A percentile compares a stretch with the other conserved stretches of the same genome.
Evolutionary conservation across 2,113 vertebrate genomes (phyloP).

Genomic region (Macaca nemestrina): DNA sequence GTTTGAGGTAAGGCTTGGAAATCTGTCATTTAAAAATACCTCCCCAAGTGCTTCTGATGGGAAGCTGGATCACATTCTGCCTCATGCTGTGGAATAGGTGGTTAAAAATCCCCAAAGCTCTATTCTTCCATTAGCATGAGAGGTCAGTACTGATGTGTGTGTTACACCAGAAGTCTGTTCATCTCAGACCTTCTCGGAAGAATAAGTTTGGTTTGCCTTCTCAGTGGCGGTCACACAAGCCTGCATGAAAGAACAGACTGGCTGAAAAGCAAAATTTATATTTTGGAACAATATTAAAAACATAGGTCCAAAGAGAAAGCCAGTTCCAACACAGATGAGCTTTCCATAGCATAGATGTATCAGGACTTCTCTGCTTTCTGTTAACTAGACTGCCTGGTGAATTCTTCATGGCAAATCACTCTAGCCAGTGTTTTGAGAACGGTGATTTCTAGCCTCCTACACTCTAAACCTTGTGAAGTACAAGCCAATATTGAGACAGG

Average conservation of each 20-base stretch:
- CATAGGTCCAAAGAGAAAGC: background rate
- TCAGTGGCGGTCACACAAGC: background rate
- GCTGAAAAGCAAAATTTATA: background rate
- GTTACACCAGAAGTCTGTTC: background rate
- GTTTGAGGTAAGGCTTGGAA: background rate
- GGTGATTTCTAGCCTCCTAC: background rate
- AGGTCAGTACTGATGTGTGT: background rate
- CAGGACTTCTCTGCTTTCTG: background rate
- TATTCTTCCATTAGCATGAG: background rate
- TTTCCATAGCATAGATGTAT: background rate
- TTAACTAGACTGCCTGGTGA: background rate
- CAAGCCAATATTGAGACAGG: background rate
- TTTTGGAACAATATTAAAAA: slow-evolving; percentile 14
- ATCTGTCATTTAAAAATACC: background rate
- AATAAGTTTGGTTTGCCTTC: background rate
- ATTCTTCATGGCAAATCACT: background rate
- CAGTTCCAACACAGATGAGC: background rate
- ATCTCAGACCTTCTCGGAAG: background rate
- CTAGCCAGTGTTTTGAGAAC: background rate
- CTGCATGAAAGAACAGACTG: background rate
- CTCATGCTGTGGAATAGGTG: background rate
- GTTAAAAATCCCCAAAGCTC: background rate
- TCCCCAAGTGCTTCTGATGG: background rate
- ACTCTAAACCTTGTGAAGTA: background rate
- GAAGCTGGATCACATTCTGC: background rate